These are phyloP conservation scores for Gila robusta DNA, from an alignment of 2,797 vertebrate species.

Conservation along the genomic window DNA sequence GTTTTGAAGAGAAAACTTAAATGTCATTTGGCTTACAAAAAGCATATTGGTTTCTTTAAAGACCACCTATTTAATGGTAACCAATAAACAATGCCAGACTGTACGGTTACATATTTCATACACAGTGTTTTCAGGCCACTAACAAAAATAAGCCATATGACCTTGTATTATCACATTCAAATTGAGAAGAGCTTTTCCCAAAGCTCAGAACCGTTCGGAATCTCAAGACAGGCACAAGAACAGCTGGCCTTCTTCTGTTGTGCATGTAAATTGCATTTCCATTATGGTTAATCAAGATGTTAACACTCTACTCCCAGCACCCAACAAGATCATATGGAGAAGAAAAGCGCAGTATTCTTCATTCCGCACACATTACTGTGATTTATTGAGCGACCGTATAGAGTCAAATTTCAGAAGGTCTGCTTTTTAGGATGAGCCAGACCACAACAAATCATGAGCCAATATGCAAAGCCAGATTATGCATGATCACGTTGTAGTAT, in stretches of 20 bases:
- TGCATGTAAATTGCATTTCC: slow-evolving; percentile 56
- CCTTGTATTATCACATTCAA: slow-evolving; percentile 24
- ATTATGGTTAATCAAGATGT: slow-evolving; percentile 57
- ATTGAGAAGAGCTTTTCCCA: slow-evolving; percentile 40
- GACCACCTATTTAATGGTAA: neutral
- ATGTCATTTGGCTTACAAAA: neutral
- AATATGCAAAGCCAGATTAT: slow-evolving; percentile 20
- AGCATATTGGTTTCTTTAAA: neutral
- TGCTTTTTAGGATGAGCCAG: slow-evolving; percentile 14
- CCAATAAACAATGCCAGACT: neutral
- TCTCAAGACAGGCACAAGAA: slow-evolving; percentile 42
- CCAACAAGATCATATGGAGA: neutral
- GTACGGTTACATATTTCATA: neutral
- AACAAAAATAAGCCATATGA: neutral
- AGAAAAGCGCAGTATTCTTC: slow-evolving; percentile 10
- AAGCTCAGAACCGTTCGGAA: slow-evolving; percentile 14
- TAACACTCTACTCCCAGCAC: slow-evolving; percentile 47
- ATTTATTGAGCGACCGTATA: slow-evolving; percentile 20
- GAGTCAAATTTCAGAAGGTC: neutral
- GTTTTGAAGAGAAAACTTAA: too few species aligned
- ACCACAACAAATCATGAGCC: slow-evolving; percentile 24
- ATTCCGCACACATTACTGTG: slow-evolving; percentile 10
- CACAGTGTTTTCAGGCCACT: neutral
- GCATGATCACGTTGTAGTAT: neutral
- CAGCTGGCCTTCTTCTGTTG: slow-evolving; percentile 53